Base-by-base conservation (phyloP, 2,888 invertebrate species). In the Eupsilia transversa region DNA sequence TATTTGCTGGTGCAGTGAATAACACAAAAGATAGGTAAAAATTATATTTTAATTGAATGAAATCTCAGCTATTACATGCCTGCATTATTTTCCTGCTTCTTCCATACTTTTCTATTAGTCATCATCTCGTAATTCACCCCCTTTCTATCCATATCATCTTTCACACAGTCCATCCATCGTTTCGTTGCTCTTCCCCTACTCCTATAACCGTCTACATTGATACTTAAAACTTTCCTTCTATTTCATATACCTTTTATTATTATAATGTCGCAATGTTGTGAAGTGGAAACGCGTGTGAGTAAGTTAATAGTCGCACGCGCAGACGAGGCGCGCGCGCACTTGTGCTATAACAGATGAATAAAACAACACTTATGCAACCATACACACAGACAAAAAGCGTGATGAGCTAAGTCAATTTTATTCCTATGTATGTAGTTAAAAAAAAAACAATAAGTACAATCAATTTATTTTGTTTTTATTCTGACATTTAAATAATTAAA, bases 341-440 rank as follows among this genome's bases (percentile, higher is more conserved):
- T n/a, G n/a, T n/a, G n/a, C n/a, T 87, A 10, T 38, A 46, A 83
- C 77, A 85, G 80, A 84, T 86, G 88, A 89, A 90, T 89, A 86
- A 90, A 88, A 88, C 87, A 89, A 86, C 77, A 79, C 82, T 77
- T 76, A 70, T 76, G 70, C 46, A 76, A 76, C 33, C 35, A 30
- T 52, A 77, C 60, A 60, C 27, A 69, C 33, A 30, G 57, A 69
- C 35, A n/a, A 30, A 30, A 43, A 70, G 46, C 27, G 43, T 56
- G 23, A 54, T 52, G 64, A 57, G 30, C 43, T 23, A n/a, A 7
- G 14, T 2, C 9, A 43, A 66, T 43, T 56, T 23, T 41, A 46
- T 41, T 74, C 23, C 46, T 23, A 46, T 9, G 46, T 23, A 46
- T 9, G 46, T 46, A 23, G 3, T 6, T 46, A 1, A 46, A 46